Percentiles rank a stretch among this genome's conserved stretches.
These are phyloP conservation scores for Cyanoliseus patagonus DNA, from an alignment of 2,113 vertebrate genomes.

Conservation along the genomic window DNA sequence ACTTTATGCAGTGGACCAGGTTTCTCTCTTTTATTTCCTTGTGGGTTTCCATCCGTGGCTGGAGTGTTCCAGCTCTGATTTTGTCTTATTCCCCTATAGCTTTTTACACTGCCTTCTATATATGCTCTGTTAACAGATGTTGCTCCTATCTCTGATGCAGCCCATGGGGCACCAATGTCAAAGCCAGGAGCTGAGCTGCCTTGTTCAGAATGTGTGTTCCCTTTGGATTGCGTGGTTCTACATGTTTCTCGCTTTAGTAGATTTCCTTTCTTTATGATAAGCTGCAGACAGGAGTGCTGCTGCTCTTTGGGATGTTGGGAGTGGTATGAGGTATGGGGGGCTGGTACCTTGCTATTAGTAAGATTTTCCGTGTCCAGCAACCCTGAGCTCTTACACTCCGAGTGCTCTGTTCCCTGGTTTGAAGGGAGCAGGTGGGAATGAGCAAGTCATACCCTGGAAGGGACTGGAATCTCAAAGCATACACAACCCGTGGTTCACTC, in stretches of 20 bases:
- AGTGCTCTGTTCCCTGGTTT: not conserved
- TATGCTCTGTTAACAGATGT: not conserved
- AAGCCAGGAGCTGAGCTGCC: not conserved
- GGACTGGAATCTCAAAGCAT: not conserved
- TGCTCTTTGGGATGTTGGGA: not conserved
- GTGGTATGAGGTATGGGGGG: not conserved
- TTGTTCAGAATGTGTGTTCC: rapidly evolving
- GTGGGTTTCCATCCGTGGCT: not conserved
- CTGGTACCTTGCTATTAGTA: not conserved
- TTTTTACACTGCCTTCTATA: not conserved
- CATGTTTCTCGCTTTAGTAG: not conserved
- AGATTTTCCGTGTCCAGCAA: rapidly evolving
- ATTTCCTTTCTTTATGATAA: not conserved
- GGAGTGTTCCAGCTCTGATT: not conserved
- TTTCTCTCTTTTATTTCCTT: not conserved
- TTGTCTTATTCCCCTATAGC: not conserved
- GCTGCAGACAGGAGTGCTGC: not conserved
- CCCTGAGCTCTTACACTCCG: rapidly evolving
- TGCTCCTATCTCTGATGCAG: not conserved
- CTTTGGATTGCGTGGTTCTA: not conserved
- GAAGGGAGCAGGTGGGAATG: not conserved
- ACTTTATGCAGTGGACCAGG: not conserved
- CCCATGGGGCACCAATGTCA: not conserved
- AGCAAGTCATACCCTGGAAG: not conserved
- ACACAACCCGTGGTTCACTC: not conserved